Percentiles rank a stretch among this genome's conserved stretches.
Conservation (phyloP, 2,888 invertebrate species). For the Caenorhabditis becei region DNA sequence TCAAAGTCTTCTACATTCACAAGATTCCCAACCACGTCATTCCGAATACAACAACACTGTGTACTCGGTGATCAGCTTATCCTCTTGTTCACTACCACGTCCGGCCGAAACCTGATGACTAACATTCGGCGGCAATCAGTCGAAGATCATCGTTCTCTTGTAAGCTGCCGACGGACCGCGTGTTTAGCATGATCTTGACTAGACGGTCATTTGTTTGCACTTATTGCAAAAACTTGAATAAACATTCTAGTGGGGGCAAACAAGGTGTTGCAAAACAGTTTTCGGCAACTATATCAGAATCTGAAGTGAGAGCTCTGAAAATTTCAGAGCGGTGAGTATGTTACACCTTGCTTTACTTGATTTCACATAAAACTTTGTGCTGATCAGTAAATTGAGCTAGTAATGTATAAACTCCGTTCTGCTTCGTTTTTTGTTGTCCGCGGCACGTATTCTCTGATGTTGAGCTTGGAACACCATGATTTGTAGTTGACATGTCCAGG, state of each 20-base stretch:
- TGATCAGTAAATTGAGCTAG: no score
- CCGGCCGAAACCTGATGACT: conserved; percentile 7
- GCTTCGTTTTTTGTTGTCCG: no score
- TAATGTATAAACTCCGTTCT: no score
- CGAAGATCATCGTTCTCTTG: not conserved
- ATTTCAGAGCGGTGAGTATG: no score
- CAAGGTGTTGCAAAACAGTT: not conserved
- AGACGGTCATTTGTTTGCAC: not conserved
- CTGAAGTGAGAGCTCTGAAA: no score
- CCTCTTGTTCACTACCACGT: conserved; percentile 9
- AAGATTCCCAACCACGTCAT: not conserved
- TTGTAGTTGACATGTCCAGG: no score
- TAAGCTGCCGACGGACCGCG: not conserved
- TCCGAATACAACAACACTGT: not conserved
- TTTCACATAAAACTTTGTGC: no score
- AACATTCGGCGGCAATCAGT: not conserved
- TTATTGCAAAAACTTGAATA: not conserved
- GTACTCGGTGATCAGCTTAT: conserved; percentile 3
- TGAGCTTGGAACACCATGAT: no score
- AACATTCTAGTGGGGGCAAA: not conserved
- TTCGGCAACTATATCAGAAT: no score
- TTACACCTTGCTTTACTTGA: no score
- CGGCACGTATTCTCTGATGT: no score
- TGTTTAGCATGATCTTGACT: conserved; percentile 1
- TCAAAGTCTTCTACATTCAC: not conserved